Evolutionary conservation across 2,888 invertebrate genomes (phyloP).

Genomic region (Drosophila ustulata): DNA sequence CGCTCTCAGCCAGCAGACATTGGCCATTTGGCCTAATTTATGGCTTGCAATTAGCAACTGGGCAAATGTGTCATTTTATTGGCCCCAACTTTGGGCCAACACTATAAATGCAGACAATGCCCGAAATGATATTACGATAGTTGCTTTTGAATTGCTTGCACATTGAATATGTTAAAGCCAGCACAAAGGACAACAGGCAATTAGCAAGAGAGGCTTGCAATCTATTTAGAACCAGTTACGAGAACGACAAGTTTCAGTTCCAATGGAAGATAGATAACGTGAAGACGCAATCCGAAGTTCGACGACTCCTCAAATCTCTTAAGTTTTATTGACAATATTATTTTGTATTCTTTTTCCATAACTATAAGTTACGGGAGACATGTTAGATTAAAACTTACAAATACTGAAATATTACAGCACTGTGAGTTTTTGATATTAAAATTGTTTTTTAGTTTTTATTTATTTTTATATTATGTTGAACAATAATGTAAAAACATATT

Average conservation of each 20-base stretch:
- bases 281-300: no score
- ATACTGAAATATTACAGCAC: no score
- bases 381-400: no score
- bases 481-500: no score
- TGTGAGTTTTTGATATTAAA: no score
- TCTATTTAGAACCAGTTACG: neutral
- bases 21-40: conserved; percentile 59
- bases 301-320: no score
- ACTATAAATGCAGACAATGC: conserved; percentile 45
- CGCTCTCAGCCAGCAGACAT: conserved; percentile 30
- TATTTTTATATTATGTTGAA: no score
- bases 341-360: no score
- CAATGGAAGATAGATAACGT: no score
- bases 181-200: conserved; percentile 7
- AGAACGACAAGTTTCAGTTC: neutral
- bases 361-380: no score
- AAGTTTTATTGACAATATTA: no score
- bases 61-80: conserved; percentile 72
- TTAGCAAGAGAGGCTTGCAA: conserved; percentile 2
- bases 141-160: conserved; percentile 39
- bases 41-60: conserved; percentile 73
- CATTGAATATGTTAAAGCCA: conserved; percentile 5
- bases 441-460: no score
- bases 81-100: conserved; percentile 41
- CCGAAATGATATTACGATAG: conserved; percentile 37